Evolutionary conservation across 2,113 vertebrate species (phyloP).

Genomic region (Glaucomys volans): DNA sequence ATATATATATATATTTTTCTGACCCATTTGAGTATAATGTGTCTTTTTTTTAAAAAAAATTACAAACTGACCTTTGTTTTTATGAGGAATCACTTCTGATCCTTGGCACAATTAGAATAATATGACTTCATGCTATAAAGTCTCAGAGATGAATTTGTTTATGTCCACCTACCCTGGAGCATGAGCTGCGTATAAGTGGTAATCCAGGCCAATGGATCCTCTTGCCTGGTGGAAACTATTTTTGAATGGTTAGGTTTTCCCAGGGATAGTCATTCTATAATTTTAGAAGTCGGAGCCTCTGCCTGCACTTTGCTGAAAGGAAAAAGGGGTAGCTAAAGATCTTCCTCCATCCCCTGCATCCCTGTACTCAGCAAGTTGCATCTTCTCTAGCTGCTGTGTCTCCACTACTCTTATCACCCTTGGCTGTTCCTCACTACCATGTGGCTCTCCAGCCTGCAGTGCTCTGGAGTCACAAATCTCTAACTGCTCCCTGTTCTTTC

Average conservation of each 20-base stretch:
- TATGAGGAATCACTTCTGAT: conserved; percentile 1
- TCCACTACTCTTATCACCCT: background rate
- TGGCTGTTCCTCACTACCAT: background rate
- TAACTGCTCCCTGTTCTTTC: background rate
- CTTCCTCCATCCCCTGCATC: background rate
- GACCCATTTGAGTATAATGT: background rate
- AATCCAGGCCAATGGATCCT: background rate
- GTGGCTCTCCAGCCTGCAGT: background rate
- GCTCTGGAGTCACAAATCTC: background rate
- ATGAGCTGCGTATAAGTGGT: background rate
- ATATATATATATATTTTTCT: background rate
- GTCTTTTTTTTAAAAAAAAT: background rate
- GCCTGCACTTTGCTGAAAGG: background rate
- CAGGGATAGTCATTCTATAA: background rate
- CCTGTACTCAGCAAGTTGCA: background rate
- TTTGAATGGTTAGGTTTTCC: background rate
- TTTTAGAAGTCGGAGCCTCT: background rate
- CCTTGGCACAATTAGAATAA: background rate
- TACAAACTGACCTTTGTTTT: conserved; percentile 31
- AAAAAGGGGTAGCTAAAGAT: background rate
- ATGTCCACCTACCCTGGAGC: background rate
- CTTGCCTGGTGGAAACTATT: background rate
- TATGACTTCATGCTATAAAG: background rate
- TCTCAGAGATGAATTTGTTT: background rate
- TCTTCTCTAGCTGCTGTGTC: background rate